These are phyloP conservation scores for Drosophila lutescens DNA, from an alignment of 2,888 invertebrate genomes.

Conservation along the genomic window DNA sequence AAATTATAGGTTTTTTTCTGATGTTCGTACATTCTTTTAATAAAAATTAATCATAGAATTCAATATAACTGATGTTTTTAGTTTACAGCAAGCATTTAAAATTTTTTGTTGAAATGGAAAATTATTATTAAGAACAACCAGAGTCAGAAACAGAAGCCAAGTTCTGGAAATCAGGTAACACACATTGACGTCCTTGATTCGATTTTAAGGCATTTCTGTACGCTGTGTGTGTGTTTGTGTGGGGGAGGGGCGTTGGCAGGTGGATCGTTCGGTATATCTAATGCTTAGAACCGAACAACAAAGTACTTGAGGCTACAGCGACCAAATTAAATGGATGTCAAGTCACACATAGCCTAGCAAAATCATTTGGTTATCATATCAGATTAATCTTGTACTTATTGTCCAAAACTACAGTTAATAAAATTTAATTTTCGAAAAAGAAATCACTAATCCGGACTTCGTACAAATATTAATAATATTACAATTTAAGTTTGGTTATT, in stretches of 20 bases:
- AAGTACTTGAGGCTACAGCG: background rate
- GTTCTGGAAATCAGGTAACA: background rate
- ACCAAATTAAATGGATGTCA: constrained; percentile 1
- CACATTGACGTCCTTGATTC: constrained; percentile 53
- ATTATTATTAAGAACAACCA: background rate
- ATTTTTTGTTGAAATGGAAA: background rate
- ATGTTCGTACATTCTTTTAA: too few relatives aligned
- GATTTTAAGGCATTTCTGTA: constrained; percentile 51
- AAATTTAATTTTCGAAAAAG: too few relatives aligned
- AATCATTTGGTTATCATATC: background rate
- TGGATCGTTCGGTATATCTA: background rate
- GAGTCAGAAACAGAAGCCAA: background rate
- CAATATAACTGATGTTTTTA: too few relatives aligned
- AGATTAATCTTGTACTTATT: background rate
- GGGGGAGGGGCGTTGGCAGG: background rate
- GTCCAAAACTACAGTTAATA: too few relatives aligned
- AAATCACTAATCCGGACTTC: too few relatives aligned
- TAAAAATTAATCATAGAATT: too few relatives aligned
- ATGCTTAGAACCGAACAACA: background rate
- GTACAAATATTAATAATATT: too few relatives aligned
- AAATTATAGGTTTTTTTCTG: too few relatives aligned
- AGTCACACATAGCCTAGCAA: background rate
- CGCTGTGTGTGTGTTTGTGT: constrained; percentile 2
- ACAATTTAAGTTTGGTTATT: too few relatives aligned
- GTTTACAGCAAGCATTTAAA: background rate